Conservation (phyloP, 2,888 invertebrate species). For the Nysson spinosus region DNA sequence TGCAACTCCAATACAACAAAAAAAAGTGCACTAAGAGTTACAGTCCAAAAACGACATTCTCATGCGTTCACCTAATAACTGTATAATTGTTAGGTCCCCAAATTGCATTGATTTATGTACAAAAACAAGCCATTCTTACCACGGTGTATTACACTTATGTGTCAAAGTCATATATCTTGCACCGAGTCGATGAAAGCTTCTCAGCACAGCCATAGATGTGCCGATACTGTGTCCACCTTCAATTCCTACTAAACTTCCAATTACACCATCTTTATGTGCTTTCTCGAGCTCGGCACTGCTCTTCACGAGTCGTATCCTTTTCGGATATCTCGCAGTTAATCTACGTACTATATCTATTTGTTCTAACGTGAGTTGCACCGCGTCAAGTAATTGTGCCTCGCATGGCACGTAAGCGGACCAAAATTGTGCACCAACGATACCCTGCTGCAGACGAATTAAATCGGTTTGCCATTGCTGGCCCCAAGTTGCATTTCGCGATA, state of each 20-base stretch:
- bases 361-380: constrained; percentile 83
- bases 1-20: too few relatives aligned
- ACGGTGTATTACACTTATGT: constrained; percentile 84
- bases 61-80: too few relatives aligned
- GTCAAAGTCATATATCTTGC: constrained; percentile 84
- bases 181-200: constrained; percentile 83
- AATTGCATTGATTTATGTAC: background rate
- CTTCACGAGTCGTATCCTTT: constrained; percentile 79
- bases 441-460: constrained; percentile 77
- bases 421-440: constrained; percentile 79
- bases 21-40: too few relatives aligned
- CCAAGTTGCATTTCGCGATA: constrained; percentile 71
- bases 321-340: constrained; percentile 79
- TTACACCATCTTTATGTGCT: constrained; percentile 80
- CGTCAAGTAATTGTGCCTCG: constrained; percentile 82
- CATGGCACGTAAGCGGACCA: constrained; percentile 80
- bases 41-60: too few relatives aligned
- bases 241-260: constrained; percentile 82
- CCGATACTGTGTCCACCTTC: constrained; percentile 85
- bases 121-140: constrained; percentile 75
- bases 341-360: constrained; percentile 83
- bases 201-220: constrained; percentile 82
- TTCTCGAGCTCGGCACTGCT: constrained; percentile 81
- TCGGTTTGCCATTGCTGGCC: constrained; percentile 79
- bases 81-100: too few relatives aligned